Evolutionary conservation across 1,140 invertebrate species (phyloP), one percentile per base, ranked within the genome.

Genomic region (Pararge aegeria): DNA sequence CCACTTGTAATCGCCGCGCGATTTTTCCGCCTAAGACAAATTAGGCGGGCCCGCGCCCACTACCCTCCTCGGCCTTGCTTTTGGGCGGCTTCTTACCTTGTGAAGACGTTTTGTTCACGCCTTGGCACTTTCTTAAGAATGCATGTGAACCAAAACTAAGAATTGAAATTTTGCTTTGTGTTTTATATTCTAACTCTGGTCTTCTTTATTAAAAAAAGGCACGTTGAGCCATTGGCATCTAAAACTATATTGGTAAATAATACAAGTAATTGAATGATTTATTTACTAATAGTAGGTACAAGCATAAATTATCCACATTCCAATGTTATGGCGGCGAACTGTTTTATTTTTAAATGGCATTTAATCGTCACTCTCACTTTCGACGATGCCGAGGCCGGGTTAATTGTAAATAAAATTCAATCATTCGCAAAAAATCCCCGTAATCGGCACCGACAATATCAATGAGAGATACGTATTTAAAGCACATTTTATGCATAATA

Each of bases 331-430:
- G 72, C 76, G 73, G 70, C 75, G 69, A 55, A 71, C 73, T 85
- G 83, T 85, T 89, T 87, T 87, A 87, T 87, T 89, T 89, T 89
- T 87, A 89, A 89, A 89, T 89, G 82, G 75, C 78, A 80, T 87
- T 87, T 87, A 87, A 89, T 89, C 79, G 83, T 85, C 83, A 87
- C 84, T 89, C 73, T 89, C 83, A 71, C 79, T 89, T 71, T 89
- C 83, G 66, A 44, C 75, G 76, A 70, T 70, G 67, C 75, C 75
- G 83, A 77, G 80, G 75, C 78, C 80, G 81, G 72, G 77, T 89
- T 89, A 89, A 89, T 89, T 89, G 87, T 89, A 89, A 89, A 89
- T 89, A 89, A 89, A 89, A 89, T 89, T 87, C 84, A 84, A 87
- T 87, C 83, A 89, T 87, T 89, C 82, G 84, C 80, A 87, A 89